These are phyloP conservation scores for Parascotia fuliginaria DNA, from an alignment of 2,888 invertebrate genomes.

Conservation along the genomic window DNA sequence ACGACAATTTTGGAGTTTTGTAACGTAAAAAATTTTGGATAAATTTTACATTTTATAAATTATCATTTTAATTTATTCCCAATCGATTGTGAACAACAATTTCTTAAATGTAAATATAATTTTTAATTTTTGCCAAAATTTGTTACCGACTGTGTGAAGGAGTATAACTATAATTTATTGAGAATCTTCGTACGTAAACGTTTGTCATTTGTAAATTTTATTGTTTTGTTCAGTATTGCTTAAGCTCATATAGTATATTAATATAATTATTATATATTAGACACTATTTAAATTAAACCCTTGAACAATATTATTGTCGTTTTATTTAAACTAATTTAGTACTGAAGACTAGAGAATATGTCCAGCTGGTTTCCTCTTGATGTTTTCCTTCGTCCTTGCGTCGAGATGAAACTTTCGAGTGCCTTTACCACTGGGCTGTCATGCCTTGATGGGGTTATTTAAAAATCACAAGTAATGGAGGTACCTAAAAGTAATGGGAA, in stretches of 20 bases:
- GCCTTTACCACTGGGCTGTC: too few relatives aligned
- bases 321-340: too few relatives aligned
- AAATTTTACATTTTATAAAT: constrained; percentile 56
- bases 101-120: constrained; percentile 73
- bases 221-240: constrained; percentile 83
- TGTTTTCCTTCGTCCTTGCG: too few relatives aligned
- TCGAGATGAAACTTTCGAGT: too few relatives aligned
- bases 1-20: constrained; percentile 52
- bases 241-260: constrained; percentile 81
- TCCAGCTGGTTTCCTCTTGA: too few relatives aligned
- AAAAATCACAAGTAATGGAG: too few relatives aligned
- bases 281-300: constrained; percentile 74
- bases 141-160: constrained; percentile 63
- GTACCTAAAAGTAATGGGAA: too few relatives aligned
- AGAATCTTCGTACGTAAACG: constrained; percentile 58
- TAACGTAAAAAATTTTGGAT: constrained; percentile 65
- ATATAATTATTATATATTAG: constrained; percentile 71
- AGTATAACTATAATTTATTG: constrained; percentile 51
- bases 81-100: constrained; percentile 33
- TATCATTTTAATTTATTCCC: constrained; percentile 40
- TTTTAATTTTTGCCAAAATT: constrained; percentile 66
- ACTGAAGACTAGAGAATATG: too few relatives aligned
- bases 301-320: constrained; percentile 30
- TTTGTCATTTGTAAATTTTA: constrained; percentile 81
- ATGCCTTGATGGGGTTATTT: too few relatives aligned